These are phyloP conservation scores for Vulpes vulpes DNA, from an alignment of 2,113 vertebrate species.

Conservation along the genomic window DNA sequence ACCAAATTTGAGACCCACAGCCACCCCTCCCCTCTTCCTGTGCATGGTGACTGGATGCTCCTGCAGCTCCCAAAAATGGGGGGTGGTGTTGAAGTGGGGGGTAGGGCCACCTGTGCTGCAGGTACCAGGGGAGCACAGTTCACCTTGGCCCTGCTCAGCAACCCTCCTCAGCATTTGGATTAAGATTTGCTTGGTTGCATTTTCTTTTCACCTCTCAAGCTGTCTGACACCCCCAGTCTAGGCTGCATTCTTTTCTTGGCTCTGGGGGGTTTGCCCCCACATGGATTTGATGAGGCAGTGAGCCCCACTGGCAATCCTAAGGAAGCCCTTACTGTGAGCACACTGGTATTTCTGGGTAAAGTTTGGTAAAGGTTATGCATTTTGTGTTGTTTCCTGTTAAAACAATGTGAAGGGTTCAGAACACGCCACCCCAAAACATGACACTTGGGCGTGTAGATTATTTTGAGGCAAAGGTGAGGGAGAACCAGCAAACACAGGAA, in stretches of 20 bases:
- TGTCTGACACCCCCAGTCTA: fast-evolving
- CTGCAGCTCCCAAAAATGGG: neutral
- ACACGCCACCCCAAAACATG: fast-evolving
- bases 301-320: neutral
- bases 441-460: neutral
- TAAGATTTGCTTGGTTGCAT: fast-evolving
- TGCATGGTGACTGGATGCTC: too few relatives aligned
- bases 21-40: too few relatives aligned
- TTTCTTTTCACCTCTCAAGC: neutral
- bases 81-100: too few relatives aligned
- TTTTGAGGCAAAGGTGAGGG: neutral
- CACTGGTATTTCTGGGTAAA: neutral
- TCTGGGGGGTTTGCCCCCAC: fast-evolving
- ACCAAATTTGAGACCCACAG: fast-evolving
- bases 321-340: neutral
- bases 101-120: neutral
- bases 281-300: too few relatives aligned
- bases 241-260: fast-evolving
- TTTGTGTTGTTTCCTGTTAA: neutral
- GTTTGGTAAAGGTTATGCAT: too few relatives aligned
- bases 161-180: fast-evolving
- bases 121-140: fast-evolving
- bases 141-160: neutral
- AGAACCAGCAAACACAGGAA: neutral
- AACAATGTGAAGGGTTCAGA: neutral